A percentile compares a stretch with the other conserved stretches of the same genome.
phyloP scores from a whole-genome alignment of 2,797 vertebrate species.

The Vireo griseus region DNA sequence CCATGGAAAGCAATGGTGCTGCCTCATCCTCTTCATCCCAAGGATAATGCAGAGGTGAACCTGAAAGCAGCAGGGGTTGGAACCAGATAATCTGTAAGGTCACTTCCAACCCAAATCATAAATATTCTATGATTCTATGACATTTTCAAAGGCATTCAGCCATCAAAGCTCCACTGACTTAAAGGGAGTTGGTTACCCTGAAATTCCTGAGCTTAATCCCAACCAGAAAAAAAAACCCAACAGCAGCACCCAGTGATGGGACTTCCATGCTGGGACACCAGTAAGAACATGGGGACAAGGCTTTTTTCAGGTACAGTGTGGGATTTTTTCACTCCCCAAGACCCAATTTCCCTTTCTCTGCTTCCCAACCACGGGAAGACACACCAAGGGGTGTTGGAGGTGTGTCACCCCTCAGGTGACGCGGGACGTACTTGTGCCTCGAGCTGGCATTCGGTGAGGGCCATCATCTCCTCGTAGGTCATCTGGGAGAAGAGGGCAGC shows the following conservation, averaged over 20 bases:
- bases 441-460: slow-evolving; percentile 91
- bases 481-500: slow-evolving; percentile 95
- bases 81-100: not conserved
- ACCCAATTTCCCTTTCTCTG: not conserved
- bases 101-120: not conserved
- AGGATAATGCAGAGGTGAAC: not conserved
- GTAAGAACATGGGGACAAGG: not conserved
- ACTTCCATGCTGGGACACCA: not conserved
- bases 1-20: not conserved
- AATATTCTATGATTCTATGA: not conserved
- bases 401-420: rapidly evolving
- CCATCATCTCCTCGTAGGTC: slow-evolving; percentile 98
- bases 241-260: not conserved
- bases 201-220: not conserved
- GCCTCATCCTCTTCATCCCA: not conserved
- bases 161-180: not conserved
- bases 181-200: not conserved
- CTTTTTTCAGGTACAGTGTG: rapidly evolving
- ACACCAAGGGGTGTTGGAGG: not conserved
- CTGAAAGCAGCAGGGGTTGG: not conserved
- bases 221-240: not conserved
- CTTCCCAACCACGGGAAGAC: not conserved
- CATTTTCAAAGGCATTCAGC: not conserved
- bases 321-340: not conserved
- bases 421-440: slow-evolving; percentile 85